Conservation (phyloP, 2,797 vertebrate species). For the Enteromius unitaeniatus region DNA sequence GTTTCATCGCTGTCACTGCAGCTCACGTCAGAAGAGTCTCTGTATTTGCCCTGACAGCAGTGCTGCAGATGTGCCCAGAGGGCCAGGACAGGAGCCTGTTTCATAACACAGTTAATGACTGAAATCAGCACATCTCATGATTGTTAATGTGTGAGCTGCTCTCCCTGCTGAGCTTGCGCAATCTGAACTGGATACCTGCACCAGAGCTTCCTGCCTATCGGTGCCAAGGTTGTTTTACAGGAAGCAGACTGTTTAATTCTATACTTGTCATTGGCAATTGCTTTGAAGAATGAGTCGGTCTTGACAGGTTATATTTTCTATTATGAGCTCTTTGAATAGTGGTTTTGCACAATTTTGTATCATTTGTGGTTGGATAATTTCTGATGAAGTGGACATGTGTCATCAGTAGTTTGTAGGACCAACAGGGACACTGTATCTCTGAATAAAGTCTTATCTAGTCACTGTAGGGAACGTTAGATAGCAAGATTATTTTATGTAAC, state of each 20-base stretch:
- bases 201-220: slow-evolving; percentile 43
- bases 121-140: slow-evolving; percentile 40
- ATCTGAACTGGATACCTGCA: slow-evolving; percentile 55
- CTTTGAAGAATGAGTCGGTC: neutral
- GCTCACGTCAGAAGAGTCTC: slow-evolving; percentile 24
- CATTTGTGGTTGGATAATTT: neutral
- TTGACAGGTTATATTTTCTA: neutral
- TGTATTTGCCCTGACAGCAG: slow-evolving; percentile 22
- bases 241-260: slow-evolving; percentile 48
- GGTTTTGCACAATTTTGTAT: neutral
- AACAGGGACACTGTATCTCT: slow-evolving; percentile 3
- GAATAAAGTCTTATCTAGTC: slow-evolving; percentile 20
- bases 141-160: slow-evolving; percentile 41
- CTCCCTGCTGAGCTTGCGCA: slow-evolving; percentile 59
- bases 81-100: slow-evolving; percentile 11
- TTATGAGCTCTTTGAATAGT: neutral
- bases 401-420: neutral
- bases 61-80: slow-evolving; percentile 27
- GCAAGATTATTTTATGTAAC: slow-evolving; percentile 8
- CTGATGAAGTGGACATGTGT: slow-evolving; percentile 7
- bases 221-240: slow-evolving; percentile 53
- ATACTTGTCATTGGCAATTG: slow-evolving; percentile 33
- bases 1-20: slow-evolving; percentile 47
- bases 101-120: slow-evolving; percentile 51
- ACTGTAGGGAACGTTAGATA: neutral